Evolutionary conservation across 2,797 vertebrate genomes (phyloP).

Genomic region (Merluccius polli): DNA sequence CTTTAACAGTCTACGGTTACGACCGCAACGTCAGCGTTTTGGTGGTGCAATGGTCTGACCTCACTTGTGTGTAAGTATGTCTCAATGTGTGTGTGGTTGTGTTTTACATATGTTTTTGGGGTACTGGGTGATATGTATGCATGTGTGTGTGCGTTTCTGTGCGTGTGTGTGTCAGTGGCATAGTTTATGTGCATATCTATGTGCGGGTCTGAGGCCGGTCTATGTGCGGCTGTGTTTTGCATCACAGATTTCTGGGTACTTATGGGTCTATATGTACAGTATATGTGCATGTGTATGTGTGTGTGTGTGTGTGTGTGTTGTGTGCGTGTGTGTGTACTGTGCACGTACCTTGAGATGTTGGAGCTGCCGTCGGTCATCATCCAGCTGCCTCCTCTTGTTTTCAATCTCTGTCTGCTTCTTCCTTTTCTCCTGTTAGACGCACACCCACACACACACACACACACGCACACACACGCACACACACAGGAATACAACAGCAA

Average conservation of each 20-base stretch:
- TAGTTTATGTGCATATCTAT: neutral
- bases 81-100: neutral
- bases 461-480: slow-evolving; percentile 4
- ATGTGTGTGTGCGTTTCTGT: neutral
- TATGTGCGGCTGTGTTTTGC: neutral
- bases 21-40: neutral
- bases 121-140: neutral
- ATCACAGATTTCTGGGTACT: neutral
- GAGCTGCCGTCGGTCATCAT: slow-evolving; percentile 89
- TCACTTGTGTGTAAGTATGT: neutral
- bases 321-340: slow-evolving; percentile 1
- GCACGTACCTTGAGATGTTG: slow-evolving; percentile 89
- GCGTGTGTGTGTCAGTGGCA: neutral
- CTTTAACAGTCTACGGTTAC: no score
- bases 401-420: slow-evolving; percentile 90
- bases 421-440: slow-evolving; percentile 82
- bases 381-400: slow-evolving; percentile 88
- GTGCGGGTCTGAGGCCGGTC: neutral
- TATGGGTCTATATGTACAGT: neutral
- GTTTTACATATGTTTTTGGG: neutral
- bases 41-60: neutral
- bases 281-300: slow-evolving; percentile 20
- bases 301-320: neutral
- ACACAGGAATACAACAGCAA: neutral
- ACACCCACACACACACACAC: neutral